A percentile compares a stretch with the other conserved stretches of the same genome.
Evolutionary conservation across 2,888 invertebrate genomes (phyloP).

Genomic region (Chrysopilus asiliformis): DNA sequence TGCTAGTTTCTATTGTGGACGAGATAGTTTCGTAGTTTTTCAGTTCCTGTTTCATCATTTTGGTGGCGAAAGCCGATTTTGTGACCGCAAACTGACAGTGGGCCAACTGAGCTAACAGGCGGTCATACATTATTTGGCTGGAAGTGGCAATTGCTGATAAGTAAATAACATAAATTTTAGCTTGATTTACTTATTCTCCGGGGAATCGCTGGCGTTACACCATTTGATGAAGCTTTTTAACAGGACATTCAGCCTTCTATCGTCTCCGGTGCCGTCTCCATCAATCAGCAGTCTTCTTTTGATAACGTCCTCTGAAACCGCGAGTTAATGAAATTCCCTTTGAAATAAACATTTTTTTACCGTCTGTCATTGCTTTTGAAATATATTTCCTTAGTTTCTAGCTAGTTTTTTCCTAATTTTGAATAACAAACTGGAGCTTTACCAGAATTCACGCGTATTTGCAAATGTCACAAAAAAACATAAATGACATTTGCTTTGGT

Average conservation of each 20-base stretch:
- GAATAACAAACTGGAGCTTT: too few species aligned
- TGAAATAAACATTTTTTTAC: constrained; percentile 2
- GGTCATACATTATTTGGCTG: constrained; percentile 59
- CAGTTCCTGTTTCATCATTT: constrained; percentile 74
- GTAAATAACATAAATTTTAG: neutral
- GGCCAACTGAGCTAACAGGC: constrained; percentile 67
- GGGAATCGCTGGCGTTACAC: constrained; percentile 54
- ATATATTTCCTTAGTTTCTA: too few species aligned
- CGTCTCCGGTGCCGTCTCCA: constrained; percentile 95
- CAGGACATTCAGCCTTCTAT: constrained; percentile 72
- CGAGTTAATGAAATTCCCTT: neutral
- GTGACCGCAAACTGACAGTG: constrained; percentile 81
- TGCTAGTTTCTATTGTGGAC: constrained; percentile 61
- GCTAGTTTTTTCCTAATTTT: too few species aligned
- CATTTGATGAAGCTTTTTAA: constrained; percentile 73
- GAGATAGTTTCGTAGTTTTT: constrained; percentile 69
- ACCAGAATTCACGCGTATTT: too few species aligned
- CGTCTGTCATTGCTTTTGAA: constrained; percentile 12
- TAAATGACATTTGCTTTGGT: too few species aligned
- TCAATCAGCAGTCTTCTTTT: constrained; percentile 82
- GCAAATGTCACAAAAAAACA: too few species aligned
- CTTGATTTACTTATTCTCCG: constrained; percentile 46
- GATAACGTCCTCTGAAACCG: constrained; percentile 74
- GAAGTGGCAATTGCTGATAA: constrained; percentile 17
- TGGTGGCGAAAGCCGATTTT: constrained; percentile 64